Evolutionary conservation across 2,888 invertebrate species (phyloP), one percentile per base, ranked within the genome.

Genomic region (Hypolimnas misippus): DNA sequence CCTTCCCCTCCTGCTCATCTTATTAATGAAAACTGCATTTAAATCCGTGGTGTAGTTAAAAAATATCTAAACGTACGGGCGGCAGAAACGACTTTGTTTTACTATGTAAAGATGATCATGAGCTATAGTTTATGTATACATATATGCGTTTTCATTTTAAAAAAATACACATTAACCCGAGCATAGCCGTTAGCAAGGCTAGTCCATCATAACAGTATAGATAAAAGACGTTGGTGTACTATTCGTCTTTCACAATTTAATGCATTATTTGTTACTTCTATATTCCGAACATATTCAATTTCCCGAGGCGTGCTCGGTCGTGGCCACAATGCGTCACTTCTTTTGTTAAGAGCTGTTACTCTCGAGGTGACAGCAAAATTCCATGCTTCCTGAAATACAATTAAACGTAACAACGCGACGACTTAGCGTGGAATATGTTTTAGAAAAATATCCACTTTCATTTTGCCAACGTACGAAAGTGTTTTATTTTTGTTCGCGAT

Each of bases 261-360:
- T 42, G 40, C 33, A 3, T 35, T 35, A 35, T 35, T 35, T 35
- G 33, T 35, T 35, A 16, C 16, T 44, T 49, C 19, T 49, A 25
- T 25, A n/a, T 25, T 7, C n/a, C 25, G 25, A 14, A 21, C 21
- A 58, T 29, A 64, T 64, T 57, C 61, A 64, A 64, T 64, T 64
- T 64, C 29, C 64, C 44, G 61, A 54, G 53, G 57, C 64, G 53
- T 53, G 49, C 25, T 21, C 60, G 56, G 61, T 57, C 52, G 56
- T 16, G 53, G 64, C 31, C 21, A 59, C 59, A 63, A 59, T 63
- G 16, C 55, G 33, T 55, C 55, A 51, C 51, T 42, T 40, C 57
- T 57, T 51, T 61, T 42, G 57, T 61, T 21, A 33, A 49, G 53
- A 51, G 38, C 44, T 40, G 38, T 19, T 42, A 16, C 57, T 58